Conservation (phyloP, 2,113 vertebrate genomes). For the Nothoprocta pentlandii region DNA sequence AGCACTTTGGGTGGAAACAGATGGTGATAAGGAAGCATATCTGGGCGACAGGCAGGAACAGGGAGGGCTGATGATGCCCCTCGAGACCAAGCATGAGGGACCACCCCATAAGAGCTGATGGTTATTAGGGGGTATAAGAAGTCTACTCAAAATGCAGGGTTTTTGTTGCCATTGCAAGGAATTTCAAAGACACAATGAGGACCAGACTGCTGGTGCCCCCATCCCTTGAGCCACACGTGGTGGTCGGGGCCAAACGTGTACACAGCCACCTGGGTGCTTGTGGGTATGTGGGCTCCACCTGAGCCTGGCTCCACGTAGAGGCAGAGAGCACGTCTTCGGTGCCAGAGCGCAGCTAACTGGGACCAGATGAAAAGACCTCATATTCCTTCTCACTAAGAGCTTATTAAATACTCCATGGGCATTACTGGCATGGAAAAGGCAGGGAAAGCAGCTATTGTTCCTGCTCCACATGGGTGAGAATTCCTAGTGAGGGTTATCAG, state of each 20-base stretch:
- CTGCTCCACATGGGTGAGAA: background rate
- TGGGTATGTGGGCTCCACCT: rapidly evolving
- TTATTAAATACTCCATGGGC: background rate
- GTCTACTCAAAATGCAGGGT: background rate
- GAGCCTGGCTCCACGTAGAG: background rate
- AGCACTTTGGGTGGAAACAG: background rate
- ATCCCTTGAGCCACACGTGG: background rate
- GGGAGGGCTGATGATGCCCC: background rate
- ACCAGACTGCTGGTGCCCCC: background rate
- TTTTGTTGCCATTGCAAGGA: background rate
- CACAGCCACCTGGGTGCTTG: background rate
- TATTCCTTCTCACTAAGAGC: background rate
- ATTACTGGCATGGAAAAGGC: background rate
- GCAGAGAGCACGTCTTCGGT: background rate
- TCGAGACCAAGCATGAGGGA: background rate
- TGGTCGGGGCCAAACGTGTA: background rate
- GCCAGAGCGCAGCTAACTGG: background rate
- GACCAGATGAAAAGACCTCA: background rate
- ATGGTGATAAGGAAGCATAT: background rate
- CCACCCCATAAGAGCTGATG: rapidly evolving
- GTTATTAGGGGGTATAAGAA: rapidly evolving
- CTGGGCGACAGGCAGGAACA: background rate
- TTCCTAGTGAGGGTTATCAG: background rate
- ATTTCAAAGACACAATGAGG: background rate
- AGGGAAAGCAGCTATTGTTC: background rate